These are phyloP conservation scores for Aphelenchoides fujianensis DNA, from an alignment of 1,140 invertebrate species.

Conservation along the genomic window DNA sequence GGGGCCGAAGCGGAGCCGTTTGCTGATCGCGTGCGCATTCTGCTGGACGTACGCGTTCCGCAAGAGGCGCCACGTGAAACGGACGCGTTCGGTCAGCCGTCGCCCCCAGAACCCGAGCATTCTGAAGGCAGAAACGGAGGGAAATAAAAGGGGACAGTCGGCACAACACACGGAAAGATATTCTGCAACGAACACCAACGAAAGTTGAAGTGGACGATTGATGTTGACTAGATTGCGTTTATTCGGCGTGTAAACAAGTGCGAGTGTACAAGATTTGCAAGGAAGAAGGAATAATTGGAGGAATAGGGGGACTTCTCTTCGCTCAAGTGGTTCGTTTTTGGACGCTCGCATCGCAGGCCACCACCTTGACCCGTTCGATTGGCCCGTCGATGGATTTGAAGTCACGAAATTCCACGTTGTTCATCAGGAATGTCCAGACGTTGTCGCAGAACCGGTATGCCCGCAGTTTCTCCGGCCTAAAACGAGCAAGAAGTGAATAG, in stretches of 20 bases:
- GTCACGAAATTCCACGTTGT: constrained; percentile 93
- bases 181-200: no score
- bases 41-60: not conserved
- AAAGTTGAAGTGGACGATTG: not conserved
- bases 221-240: no score
- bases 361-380: constrained; percentile 97
- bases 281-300: no score
- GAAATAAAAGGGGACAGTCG: no score
- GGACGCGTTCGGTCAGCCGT: not conserved
- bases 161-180: no score
- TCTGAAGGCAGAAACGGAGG: not conserved
- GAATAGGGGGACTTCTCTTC: no score
- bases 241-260: no score
- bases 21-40: not conserved
- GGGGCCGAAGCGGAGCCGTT: not conserved
- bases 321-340: constrained; percentile 15
- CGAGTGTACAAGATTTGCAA: not conserved
- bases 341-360: constrained; percentile 84
- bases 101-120: not conserved
- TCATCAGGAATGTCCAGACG: constrained; percentile 99
- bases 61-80: not conserved
- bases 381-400: constrained; percentile 64
- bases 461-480: constrained; percentile 86
- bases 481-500: no score
- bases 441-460: constrained; percentile 99